Evolutionary conservation across 2,888 invertebrate species (phyloP).

Genomic region (Galerucella nymphaeae): DNA sequence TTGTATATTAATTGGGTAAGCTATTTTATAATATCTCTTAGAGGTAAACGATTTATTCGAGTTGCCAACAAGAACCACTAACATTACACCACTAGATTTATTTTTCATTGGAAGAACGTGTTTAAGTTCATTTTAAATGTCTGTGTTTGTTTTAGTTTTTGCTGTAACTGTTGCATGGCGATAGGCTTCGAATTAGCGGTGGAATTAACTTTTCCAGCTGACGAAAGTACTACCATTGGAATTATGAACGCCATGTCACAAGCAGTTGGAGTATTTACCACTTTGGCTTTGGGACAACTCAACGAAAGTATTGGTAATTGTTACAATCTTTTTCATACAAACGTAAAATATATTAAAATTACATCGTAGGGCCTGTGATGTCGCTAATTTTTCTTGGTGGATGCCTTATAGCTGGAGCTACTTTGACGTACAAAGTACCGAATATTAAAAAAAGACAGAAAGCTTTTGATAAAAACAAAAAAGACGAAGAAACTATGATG

Average conservation of each 20-base stretch:
- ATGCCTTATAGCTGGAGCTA: constrained; percentile 45
- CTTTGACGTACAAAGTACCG: constrained; percentile 46
- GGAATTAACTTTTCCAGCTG: constrained; percentile 55
- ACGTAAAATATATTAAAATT: constrained; percentile 37
- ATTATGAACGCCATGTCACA: constrained; percentile 53
- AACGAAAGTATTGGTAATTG: constrained; percentile 40
- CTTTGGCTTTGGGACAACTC: constrained; percentile 45
- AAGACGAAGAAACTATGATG: background rate
- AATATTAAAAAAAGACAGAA: constrained; percentile 47
- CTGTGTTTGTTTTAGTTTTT: constrained; percentile 42
- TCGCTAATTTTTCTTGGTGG: constrained; percentile 32
- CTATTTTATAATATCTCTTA: background rate
- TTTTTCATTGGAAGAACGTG: too few species aligned
- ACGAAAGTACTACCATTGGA: constrained; percentile 55
- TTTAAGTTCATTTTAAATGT: too few species aligned
- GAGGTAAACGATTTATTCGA: too few species aligned
- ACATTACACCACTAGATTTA: too few species aligned
- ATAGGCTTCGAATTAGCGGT: constrained; percentile 55
- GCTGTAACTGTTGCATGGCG: constrained; percentile 53
- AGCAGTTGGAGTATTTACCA: constrained; percentile 50
- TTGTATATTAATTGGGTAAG: constrained; percentile 46
- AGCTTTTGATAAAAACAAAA: constrained; percentile 41
- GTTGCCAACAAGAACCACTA: too few species aligned
- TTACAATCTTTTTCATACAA: background rate
- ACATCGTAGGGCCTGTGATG: constrained; percentile 20